Percentiles rank a stretch among this genome's conserved stretches.
Evolutionary conservation across 2,888 invertebrate species (phyloP).

Genomic region (Ommatoiulus sabulosus): DNA sequence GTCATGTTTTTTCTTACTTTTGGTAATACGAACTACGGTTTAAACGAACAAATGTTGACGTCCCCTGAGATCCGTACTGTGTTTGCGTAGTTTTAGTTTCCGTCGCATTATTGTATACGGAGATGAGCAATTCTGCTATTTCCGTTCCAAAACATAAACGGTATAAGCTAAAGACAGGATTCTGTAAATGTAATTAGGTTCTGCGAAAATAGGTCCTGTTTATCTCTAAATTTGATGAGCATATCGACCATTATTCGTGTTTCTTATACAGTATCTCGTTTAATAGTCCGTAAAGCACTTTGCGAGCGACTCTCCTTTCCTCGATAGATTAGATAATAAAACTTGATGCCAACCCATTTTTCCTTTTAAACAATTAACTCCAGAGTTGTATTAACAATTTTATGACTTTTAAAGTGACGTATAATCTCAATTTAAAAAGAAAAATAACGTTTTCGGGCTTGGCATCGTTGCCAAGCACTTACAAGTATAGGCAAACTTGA

Average conservation of each 20-base stretch:
- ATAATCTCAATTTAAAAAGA: background rate
- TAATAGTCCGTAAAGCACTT: background rate
- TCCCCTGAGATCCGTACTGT: too few species aligned
- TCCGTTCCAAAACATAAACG: too few species aligned
- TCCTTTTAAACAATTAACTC: conserved; percentile 22
- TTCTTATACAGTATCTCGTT: background rate
- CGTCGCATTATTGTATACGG: too few species aligned
- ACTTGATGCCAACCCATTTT: background rate
- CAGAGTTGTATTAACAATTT: background rate
- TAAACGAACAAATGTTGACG: too few species aligned
- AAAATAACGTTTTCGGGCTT: background rate
- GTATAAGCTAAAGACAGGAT: background rate
- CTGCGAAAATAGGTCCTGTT: background rate
- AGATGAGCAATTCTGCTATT: too few species aligned
- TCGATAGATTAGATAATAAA: background rate
- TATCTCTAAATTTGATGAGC: background rate
- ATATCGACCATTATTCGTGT: background rate
- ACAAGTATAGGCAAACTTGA: background rate
- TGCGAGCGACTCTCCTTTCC: background rate
- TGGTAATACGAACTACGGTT: too few species aligned
- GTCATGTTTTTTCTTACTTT: too few species aligned
- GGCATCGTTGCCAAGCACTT: background rate
- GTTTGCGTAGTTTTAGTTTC: too few species aligned
- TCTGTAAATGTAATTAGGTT: background rate
- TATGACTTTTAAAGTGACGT: background rate